Evolutionary conservation across 2,797 vertebrate genomes (phyloP), one percentile per base, ranked within the genome.

Genomic region (Rhadinocentrus ornatus): DNA sequence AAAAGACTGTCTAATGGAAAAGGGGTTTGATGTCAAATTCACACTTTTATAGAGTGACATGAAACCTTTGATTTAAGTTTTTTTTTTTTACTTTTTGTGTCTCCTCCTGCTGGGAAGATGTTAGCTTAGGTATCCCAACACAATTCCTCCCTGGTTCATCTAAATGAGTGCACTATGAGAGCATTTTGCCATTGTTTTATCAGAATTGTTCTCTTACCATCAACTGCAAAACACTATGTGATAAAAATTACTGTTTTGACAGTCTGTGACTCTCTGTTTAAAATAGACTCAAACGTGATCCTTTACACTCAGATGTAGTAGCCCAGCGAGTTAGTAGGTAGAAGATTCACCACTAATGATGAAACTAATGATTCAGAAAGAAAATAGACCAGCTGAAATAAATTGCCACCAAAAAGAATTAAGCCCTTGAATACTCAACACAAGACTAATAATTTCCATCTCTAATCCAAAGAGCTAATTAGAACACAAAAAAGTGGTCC

Each of bases 381-480:
- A 61, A 86, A 78, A 75, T 65, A 75, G 69, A 69, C 52, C 78
- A 77, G 26, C 62, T 22, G 44, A 57, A 9, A 52, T 37, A 62
- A 10, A 82, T 85, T 84, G 82, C 63, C 60, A 52, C 26, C 37
- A 71, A 44, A 50, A 65, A 83, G 53, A 77, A 81, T 66, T 5
- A 75, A 83, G 75, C 3, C 26, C 55, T 62, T 63, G 57, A 77
- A 82, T 74, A 84, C 69, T 75, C 67, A 84, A 57, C 56, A 69
- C 44, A 66, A 76, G 66, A 70, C 66, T 67, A 61, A 69, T 77
- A 69, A 74, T 75, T 79, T 70, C 57, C 66, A 68, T 64, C 4
- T 20, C 68, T 76, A 84, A 89, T 75, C 73, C 82, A 62, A 69
- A 74, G 62, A 81, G 68, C 75, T 82, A 83, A 92, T 89, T 86